Evolutionary conservation across 2,888 invertebrate species (phyloP), one percentile per base, ranked within the genome.

Genomic region (Nomada fucata): DNA sequence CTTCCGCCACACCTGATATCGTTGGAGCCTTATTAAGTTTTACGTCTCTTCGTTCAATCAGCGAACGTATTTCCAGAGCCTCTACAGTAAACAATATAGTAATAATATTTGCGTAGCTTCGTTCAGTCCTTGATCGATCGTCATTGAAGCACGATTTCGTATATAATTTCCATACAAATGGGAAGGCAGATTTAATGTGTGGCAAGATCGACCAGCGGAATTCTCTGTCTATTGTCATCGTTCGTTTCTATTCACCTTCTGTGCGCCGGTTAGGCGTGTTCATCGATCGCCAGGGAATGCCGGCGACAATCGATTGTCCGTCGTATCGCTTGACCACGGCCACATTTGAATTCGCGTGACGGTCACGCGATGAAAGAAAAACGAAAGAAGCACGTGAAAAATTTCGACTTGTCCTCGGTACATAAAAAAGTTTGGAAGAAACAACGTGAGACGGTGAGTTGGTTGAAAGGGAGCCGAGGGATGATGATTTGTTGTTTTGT

Each of bases 81-180:
- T 0, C 7, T 36, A 7, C 74, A 57, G 69, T 71, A 81, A 75
- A 85, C 71, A 77, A 73, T 81, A 76, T 29, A 36, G 7, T 36
- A 47, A 15, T 4, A 47, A 57, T 67, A 68, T 63, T 52, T 47
- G 20, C 67, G 42, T 65, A 23, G 26, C 44, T 20, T 36, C 47
- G 4, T 5, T 26, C 44, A 23, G 15, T 36, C 42, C 53, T 7
- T 10, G n/a, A 76, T 81, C 73, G 84, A 72, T 74, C 84, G 63
- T 44, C 47, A 61, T 79, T 88, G 88, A 87, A 81, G 86, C 82
- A 76, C 77, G 88, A 84, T 88, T 80, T 82, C 72, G 77, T 36
- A 7, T 36, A 36, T 71, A 80, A 86, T 87, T 87, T 86, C 88
- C 87, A 88, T 86, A 86, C 88, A 87, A 87, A 88, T 88, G 79